Evolutionary conservation across 2,113 vertebrate species (phyloP).

Genomic region (Dicaeum eximium): DNA sequence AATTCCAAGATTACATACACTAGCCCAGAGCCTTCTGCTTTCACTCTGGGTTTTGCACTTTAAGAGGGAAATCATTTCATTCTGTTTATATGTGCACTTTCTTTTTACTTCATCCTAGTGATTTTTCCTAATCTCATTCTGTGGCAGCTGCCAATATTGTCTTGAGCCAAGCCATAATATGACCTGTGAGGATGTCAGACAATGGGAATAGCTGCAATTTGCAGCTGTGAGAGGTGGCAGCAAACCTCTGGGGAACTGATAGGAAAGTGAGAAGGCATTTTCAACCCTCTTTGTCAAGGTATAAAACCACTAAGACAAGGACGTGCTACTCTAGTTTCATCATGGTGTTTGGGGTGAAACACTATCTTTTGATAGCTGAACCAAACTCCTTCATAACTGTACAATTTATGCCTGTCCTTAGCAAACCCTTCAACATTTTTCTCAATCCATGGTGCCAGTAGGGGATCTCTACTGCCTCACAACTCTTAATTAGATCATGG

Average conservation of each 20-base stretch:
- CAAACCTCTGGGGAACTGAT: background rate
- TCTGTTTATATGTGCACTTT: background rate
- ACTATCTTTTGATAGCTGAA: background rate
- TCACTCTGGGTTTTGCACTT: background rate
- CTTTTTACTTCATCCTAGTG: background rate
- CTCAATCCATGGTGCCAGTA: background rate
- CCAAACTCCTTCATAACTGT: background rate
- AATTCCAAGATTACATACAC: background rate
- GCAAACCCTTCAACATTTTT: background rate
- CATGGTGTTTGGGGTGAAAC: background rate
- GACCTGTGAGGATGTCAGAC: background rate
- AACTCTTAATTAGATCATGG: background rate
- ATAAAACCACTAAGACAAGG: background rate
- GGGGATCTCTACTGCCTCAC: background rate
- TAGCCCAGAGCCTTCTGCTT: background rate
- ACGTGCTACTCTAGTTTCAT: background rate
- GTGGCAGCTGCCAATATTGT: background rate
- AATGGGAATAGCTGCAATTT: background rate
- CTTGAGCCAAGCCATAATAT: background rate
- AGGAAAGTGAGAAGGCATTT: background rate
- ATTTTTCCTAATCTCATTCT: background rate
- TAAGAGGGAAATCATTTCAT: background rate
- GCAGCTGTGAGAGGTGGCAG: background rate
- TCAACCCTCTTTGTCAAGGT: background rate
- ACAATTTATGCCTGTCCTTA: background rate